A percentile compares a stretch with the other conserved stretches of the same genome.
Conservation (phyloP, 2,888 invertebrate genomes). For the Ctena decussata region DNA sequence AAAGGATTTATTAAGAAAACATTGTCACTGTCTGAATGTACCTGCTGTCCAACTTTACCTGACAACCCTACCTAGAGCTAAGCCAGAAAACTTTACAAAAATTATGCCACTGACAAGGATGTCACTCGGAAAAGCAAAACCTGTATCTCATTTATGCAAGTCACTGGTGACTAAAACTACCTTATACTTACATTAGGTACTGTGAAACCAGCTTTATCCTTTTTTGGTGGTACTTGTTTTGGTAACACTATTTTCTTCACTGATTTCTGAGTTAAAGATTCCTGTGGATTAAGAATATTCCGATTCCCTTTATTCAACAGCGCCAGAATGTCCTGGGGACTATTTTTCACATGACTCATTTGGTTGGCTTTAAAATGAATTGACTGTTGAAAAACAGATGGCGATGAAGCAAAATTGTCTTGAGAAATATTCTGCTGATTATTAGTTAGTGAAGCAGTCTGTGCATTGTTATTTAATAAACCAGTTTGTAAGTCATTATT, state of each 20-base stretch:
- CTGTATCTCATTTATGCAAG: too few relatives aligned
- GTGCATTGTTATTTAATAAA: background rate
- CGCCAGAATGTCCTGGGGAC: background rate
- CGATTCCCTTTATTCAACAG: background rate
- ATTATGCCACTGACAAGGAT: too few relatives aligned
- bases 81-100: too few relatives aligned
- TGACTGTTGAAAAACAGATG: background rate
- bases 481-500: background rate
- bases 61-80: too few relatives aligned
- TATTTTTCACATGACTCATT: background rate
- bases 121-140: too few relatives aligned
- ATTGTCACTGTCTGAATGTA: too few relatives aligned
- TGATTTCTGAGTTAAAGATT: background rate
- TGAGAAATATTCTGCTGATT: background rate
- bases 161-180: too few relatives aligned
- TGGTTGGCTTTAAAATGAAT: background rate
- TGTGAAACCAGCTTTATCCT: conserved; percentile 71
- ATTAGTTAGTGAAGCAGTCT: conserved; percentile 1
- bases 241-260: background rate
- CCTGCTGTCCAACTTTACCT: too few relatives aligned
- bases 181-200: conserved; percentile 71
- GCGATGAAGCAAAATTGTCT: background rate
- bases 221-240: conserved; percentile 2
- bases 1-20: too few relatives aligned
- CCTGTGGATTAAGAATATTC: background rate